Conservation (phyloP, 1,140 invertebrate genomes). For the Hyphantria cunea region DNA sequence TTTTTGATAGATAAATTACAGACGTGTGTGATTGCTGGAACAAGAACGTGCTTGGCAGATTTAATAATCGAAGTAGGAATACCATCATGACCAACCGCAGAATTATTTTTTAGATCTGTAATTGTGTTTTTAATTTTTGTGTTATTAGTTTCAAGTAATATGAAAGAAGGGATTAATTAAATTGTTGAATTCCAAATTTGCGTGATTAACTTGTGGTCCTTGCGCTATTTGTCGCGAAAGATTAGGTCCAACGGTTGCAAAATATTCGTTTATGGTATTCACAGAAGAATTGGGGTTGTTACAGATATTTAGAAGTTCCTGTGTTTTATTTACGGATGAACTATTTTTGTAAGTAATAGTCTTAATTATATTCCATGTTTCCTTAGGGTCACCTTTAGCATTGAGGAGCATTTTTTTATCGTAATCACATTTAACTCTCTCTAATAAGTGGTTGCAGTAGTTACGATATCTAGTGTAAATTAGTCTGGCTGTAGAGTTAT, state of each 20-base stretch:
- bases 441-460: not conserved
- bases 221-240: not conserved
- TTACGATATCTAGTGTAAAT: not conserved
- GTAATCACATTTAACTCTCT: not conserved
- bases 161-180: constrained; percentile 6
- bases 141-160: constrained; percentile 12
- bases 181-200: not conserved
- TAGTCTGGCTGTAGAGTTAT: not conserved
- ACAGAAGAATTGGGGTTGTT: not conserved
- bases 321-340: too few relatives aligned
- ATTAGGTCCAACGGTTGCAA: too few relatives aligned
- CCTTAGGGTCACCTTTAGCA: not conserved
- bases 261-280: not conserved
- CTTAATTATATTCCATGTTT: not conserved
- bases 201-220: not conserved
- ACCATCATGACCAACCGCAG: constrained; percentile 15
- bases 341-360: not conserved
- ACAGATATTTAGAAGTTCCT: not conserved
- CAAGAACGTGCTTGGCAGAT: constrained; percentile 3
- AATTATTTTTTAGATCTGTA: constrained; percentile 15
- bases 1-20: constrained; percentile 9
- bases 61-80: constrained; percentile 23
- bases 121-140: constrained; percentile 11
- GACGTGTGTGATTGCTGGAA: constrained; percentile 11
- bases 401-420: not conserved